These are phyloP conservation scores for Nanger granti DNA, from an alignment of 2,113 vertebrate genomes.

Conservation along the genomic window DNA sequence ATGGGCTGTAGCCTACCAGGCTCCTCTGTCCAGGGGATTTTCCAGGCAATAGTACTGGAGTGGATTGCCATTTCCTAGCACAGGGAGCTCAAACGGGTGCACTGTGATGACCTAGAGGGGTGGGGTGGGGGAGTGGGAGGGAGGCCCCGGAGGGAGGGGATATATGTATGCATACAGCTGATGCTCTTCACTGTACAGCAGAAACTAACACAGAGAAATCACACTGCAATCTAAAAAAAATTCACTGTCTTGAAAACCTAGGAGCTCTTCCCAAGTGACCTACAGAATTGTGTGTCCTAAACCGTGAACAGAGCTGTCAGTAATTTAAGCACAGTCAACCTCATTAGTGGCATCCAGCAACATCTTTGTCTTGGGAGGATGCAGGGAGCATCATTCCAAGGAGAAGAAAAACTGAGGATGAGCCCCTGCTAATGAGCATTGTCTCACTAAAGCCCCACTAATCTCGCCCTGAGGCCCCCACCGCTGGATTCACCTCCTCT, in stretches of 20 bases:
- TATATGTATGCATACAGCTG: neutral
- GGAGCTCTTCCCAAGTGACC: neutral
- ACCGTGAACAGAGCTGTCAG: fast-evolving
- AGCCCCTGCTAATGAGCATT: neutral
- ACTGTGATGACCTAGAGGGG: no score
- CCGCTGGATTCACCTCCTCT: neutral
- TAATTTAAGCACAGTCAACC: neutral
- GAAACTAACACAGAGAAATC: neutral
- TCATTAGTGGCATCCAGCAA: neutral
- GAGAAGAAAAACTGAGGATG: neutral
- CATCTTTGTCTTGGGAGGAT: neutral
- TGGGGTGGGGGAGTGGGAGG: neutral
- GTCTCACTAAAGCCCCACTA: neutral
- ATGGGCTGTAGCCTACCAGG: no score
- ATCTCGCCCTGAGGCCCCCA: neutral
- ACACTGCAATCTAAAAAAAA: neutral
- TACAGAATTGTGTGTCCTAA: fast-evolving
- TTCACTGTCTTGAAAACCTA: neutral
- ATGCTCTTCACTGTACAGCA: fast-evolving
- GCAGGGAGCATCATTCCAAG: neutral
- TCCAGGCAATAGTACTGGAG: no score
- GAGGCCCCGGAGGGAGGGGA: neutral
- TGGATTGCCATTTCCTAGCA: no score
- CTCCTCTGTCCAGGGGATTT: no score
- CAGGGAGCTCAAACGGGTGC: neutral